These are phyloP conservation scores for Gobio occitaniae DNA, from an alignment of 2,797 vertebrate species.

Conservation along the genomic window DNA sequence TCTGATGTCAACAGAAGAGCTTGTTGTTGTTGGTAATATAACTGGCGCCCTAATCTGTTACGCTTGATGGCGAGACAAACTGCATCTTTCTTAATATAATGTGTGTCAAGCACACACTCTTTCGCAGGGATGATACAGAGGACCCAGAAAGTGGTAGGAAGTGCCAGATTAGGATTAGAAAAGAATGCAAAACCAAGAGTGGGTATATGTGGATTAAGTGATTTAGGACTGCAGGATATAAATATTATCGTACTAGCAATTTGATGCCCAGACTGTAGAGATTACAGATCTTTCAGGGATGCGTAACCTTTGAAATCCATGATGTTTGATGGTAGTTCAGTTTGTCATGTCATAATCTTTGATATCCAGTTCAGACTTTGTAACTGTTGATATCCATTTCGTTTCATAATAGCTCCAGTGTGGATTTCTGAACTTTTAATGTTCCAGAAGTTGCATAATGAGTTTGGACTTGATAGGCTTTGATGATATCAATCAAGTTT, in stretches of 20 bases:
- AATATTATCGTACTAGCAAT: slow-evolving; percentile 47
- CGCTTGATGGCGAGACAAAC: slow-evolving; percentile 9
- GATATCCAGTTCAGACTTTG: not conserved
- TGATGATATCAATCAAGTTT: not conserved
- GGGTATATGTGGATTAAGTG: slow-evolving; percentile 66
- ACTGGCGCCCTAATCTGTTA: not conserved
- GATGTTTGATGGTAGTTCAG: not conserved
- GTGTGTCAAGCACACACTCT: slow-evolving; percentile 60
- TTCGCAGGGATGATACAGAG: slow-evolving; percentile 61
- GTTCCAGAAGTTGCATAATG: not conserved
- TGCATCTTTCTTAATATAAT: slow-evolving; percentile 63
- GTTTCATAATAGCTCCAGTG: not conserved
- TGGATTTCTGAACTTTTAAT: not conserved
- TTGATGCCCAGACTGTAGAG: not conserved
- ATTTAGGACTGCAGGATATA: slow-evolving; percentile 59
- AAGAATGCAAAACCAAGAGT: slow-evolving; percentile 31
- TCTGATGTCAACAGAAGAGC: not conserved
- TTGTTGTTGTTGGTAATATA: slow-evolving; percentile 3
- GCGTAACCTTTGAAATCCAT: not conserved
- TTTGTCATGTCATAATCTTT: not conserved
- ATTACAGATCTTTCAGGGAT: not conserved
- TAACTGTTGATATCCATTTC: not conserved
- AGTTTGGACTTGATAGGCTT: not conserved
- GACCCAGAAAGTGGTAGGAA: slow-evolving; percentile 7
- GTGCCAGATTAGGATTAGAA: slow-evolving; percentile 47